Base-by-base conservation (phyloP, 1,140 invertebrate genomes). In the Lanistes nyassanus region DNA sequence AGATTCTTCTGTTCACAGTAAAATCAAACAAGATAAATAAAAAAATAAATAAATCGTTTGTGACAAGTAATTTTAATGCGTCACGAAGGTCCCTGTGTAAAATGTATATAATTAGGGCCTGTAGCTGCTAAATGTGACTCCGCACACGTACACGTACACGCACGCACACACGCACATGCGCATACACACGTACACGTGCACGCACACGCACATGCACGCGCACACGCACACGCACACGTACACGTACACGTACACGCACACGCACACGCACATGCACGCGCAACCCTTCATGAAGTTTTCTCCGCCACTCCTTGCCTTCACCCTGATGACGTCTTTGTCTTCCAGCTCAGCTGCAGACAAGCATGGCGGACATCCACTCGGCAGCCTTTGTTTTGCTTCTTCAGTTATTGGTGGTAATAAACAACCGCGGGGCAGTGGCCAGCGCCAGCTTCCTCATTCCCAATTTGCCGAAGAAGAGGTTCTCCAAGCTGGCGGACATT, bases 401-500 rank as follows among this genome's bases (percentile, higher is more conserved):
- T 1, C 42, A 47, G 19, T 6, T 47, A 13, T 47, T 16, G 9
- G 9, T 16, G 9, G 19, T 47, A 16, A 47, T 6, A 16, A 47
- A 47, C 5, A 13, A 16, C 42, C 42, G 42, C 5, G 9, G 42
- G 42, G 19, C 9, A 16, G 9, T 47, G 5, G 42, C 42, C 42
- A 47, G 42, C 19, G 42, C 42, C 9, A 47, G 53, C 3, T 76
- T 76, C 37, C 47, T 65, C 53, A 71, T 79, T 29, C 77, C 77
- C 7, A 60, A 66, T 26, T 71, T 81, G 21, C 77, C 77, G 0
- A n/a, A 53, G 19, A 73, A 56, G 31, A 47, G 42, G 23, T 79
- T 79, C 65, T 26, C 62, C 0, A 55, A 68, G 51, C 56, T 88
- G 34, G 93, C 94, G 2, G 93, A 94, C 81, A 91, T 94, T 34